A percentile compares a stretch with the other conserved stretches of the same genome.
Evolutionary conservation across 2,888 invertebrate genomes (phyloP).

Genomic region (Phaonia tiefii): DNA sequence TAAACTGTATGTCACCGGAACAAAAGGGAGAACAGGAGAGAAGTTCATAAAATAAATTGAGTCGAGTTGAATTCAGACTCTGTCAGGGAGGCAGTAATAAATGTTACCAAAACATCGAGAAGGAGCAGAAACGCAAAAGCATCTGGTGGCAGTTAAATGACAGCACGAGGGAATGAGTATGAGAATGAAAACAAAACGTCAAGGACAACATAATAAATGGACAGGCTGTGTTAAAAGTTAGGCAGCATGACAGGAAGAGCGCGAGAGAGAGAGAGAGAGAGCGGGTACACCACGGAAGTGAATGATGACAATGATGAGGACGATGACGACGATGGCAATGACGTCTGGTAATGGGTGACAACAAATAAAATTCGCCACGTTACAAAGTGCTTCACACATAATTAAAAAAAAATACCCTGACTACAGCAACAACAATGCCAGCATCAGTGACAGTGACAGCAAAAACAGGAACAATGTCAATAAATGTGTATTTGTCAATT

Average conservation of each 20-base stretch:
- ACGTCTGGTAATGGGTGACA: constrained; percentile 65
- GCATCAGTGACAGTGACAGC: constrained; percentile 65
- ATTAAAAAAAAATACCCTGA: constrained; percentile 61
- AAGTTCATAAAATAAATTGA: constrained; percentile 61
- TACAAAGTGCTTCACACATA: constrained; percentile 66
- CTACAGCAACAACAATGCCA: constrained; percentile 43
- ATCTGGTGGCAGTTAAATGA: no score
- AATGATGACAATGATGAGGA: constrained; percentile 43
- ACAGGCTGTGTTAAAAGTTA: constrained; percentile 23
- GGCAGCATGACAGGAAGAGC: no score
- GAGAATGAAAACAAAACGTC: constrained; percentile 33
- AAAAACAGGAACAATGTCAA: constrained; percentile 71
- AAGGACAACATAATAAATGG: constrained; percentile 62
- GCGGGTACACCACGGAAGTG: constrained; percentile 55
- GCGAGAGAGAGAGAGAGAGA: constrained; percentile 68
- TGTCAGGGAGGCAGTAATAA: constrained; percentile 50
- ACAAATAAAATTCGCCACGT: constrained; percentile 65
- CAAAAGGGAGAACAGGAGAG: constrained; percentile 1
- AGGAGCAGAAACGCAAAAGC: no score
- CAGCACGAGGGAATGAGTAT: constrained; percentile 4
- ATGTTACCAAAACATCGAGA: constrained; percentile 36
- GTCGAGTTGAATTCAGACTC: not conserved
- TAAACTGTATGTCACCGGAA: constrained; percentile 21
- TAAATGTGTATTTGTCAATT: constrained; percentile 77
- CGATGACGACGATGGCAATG: constrained; percentile 50